Base-by-base conservation (phyloP, 2,113 vertebrate species). In the Forbesichthys papilliferus region DNA sequence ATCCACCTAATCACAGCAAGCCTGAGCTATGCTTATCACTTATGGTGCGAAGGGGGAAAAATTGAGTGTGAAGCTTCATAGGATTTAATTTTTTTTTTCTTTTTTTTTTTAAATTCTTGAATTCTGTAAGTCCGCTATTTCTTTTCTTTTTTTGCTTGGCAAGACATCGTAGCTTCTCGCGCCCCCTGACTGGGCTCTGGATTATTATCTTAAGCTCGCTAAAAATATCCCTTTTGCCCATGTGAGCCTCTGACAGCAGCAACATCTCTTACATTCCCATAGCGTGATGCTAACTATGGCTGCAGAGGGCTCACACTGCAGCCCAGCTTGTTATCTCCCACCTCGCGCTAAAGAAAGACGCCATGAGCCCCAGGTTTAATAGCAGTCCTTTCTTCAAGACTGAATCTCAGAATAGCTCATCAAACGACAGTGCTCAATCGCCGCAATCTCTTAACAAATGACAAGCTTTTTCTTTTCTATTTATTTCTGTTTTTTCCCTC, bases 181-280 rank as follows among this genome's bases (percentile, higher is more conserved):
- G 61, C 53, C 54, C 81, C 64, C 57, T 48, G 52, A 80, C 81
- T 81, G 82, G 78, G 82, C 79, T 87, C 71, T 77, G 87, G 88
- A 87, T 90, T 92, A 87, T 92, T 91, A 91, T 86, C 87, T 87
- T 91, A 90, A 89, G 86, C 85, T 83, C 81, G 88, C 88, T 90
- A 89, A 90, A 92, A 91, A 92, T 91, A 91, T 87, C 87, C 46
- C 82, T 78, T 86, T 84, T 88, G 90, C 87, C 87, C 84, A 87
- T 87, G 87, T 84, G 89, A 92, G 89, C 87, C 84, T 83, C 79
- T 87, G 87, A 89, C 88, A 90, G 85, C 83, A 81, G 80, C 77
- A 84, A 83, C 88, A 81, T 87, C 87, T 88, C 89, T 73, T 84
- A 83, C 85, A 83, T 90, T 87, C 82, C 84, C 87, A 90, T 83